Evolutionary conservation across 1,140 invertebrate genomes (phyloP).

Genomic region (Rhopalosiphum padi): DNA sequence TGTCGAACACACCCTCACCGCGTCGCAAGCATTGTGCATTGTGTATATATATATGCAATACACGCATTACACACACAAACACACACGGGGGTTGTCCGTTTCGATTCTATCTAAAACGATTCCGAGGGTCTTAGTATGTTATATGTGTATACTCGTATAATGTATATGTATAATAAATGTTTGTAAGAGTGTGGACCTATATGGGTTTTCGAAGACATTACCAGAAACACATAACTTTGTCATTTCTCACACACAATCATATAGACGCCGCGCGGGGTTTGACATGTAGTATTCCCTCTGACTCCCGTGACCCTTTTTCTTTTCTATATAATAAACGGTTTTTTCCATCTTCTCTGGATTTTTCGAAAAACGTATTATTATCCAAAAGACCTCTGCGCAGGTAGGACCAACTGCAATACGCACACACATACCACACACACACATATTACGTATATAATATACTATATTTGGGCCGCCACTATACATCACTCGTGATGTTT

Average conservation of each 20-base stretch:
- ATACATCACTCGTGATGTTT: conserved; percentile 9
- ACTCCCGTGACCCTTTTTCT: conserved; percentile 52
- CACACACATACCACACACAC: too few species aligned
- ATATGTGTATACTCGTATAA: neutral
- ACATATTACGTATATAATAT: neutral
- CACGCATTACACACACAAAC: neutral
- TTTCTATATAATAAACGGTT: conserved; percentile 41
- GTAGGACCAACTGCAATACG: conserved; percentile 24
- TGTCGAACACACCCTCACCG: conserved; percentile 47
- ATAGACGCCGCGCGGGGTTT: neutral
- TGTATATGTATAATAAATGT: neutral
- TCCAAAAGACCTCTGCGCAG: conserved; percentile 21
- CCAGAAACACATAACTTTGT: conserved; percentile 58
- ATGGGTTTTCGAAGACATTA: conserved; percentile 43
- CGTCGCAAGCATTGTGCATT: conserved; percentile 7
- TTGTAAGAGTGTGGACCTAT: neutral
- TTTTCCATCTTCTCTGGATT: conserved; percentile 21
- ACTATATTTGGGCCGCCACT: neutral
- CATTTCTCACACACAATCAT: conserved; percentile 24
- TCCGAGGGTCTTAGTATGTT: conserved; percentile 44
- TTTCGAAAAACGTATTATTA: conserved; percentile 43
- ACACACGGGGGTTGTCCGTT: conserved; percentile 12
- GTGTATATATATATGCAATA: neutral
- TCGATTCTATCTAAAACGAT: conserved; percentile 50
- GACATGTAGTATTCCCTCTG: conserved; percentile 44